Conservation (phyloP, 2,797 vertebrate species). For the Notamacropus eugenii region DNA sequence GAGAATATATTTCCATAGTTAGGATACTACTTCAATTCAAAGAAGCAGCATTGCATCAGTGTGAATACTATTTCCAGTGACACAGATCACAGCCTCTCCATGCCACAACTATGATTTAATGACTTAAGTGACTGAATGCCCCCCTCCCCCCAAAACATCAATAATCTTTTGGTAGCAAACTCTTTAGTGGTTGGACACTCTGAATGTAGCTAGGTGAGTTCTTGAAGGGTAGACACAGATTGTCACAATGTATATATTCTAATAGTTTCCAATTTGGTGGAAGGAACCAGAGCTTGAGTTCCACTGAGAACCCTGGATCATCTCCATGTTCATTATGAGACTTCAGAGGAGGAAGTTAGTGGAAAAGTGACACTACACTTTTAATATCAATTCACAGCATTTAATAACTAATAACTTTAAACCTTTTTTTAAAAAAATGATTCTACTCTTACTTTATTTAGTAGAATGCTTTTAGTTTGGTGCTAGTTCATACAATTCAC, state of each 20-base stretch:
- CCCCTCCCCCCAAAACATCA: too few species aligned
- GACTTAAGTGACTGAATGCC: neutral
- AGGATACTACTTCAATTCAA: neutral
- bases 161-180: neutral
- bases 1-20: neutral
- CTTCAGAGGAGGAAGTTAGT: neutral
- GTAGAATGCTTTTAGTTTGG: neutral
- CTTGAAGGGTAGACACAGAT: neutral
- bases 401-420: constrained; percentile 13
- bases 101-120: neutral
- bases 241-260: neutral
- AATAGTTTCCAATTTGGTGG: neutral
- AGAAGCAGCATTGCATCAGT: neutral
- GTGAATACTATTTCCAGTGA: neutral
- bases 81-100: neutral
- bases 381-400: neutral
- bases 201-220: neutral
- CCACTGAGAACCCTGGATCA: neutral
- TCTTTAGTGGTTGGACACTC: neutral
- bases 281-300: neutral
- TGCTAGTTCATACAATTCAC: neutral
- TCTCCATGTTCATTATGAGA: neutral
- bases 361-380: neutral
- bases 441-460: constrained; percentile 22
- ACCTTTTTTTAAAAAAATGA: neutral